Evolutionary conservation across 1,140 invertebrate species (phyloP).

Genomic region (Vollenhovia emeryi): DNA sequence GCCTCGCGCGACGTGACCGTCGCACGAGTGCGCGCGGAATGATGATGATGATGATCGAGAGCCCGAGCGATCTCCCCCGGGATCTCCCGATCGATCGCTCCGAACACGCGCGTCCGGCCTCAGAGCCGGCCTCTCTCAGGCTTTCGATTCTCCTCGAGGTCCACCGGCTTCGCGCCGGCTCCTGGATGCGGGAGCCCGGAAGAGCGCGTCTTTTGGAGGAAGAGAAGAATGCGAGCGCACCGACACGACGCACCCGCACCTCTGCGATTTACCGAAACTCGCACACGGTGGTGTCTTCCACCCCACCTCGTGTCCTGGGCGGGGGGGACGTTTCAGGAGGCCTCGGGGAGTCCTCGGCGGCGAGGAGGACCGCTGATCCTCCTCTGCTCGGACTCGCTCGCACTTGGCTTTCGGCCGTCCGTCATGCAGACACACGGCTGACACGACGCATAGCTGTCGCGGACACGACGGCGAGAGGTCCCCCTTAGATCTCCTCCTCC

Average conservation of each 20-base stretch:
- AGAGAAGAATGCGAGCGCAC: not conserved
- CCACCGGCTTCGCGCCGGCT: not conserved
- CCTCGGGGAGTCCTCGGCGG: not conserved
- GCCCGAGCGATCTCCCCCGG: not conserved
- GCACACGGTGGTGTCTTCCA: not conserved
- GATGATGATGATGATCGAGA: not conserved
- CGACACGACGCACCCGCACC: not conserved
- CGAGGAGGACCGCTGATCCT: not conserved
- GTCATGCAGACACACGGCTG: slow-evolving; percentile 28
- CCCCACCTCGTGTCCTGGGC: no score
- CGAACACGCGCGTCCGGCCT: not conserved
- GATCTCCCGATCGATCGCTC: slow-evolving; percentile 15
- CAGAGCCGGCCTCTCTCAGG: not conserved
- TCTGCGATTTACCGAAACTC: not conserved
- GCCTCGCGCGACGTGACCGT: slow-evolving; percentile 33
- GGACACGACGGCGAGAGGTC: not conserved
- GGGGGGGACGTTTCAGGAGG: not conserved
- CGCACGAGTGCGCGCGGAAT: slow-evolving; percentile 15
- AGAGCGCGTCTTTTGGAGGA: not conserved
- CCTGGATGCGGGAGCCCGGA: not conserved
- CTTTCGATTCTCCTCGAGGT: not conserved
- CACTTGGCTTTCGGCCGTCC: slow-evolving; percentile 74
- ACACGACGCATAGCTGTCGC: slow-evolving; percentile 33
- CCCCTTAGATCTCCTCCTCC: slow-evolving; percentile 86
- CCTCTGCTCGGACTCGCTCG: slow-evolving; percentile 14